Base-by-base conservation (phyloP, 2,888 invertebrate species). In the Ophioninae sp. region DNA sequence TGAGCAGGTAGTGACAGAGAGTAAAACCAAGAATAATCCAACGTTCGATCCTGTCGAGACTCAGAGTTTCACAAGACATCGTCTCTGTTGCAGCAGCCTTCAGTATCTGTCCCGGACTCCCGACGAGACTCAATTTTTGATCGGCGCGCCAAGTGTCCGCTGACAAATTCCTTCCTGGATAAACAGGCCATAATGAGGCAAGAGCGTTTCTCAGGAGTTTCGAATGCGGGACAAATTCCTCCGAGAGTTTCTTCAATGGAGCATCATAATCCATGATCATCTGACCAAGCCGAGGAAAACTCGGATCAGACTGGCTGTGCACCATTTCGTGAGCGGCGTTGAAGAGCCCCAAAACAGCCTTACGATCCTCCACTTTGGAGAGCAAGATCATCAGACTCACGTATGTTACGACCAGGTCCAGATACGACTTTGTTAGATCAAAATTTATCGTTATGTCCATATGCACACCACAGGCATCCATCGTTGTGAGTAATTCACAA, bases 241-340 rank as follows among this genome's bases (percentile, higher is more conserved):
- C 99, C 0, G 98, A 96, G 0, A 99, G 94, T 91, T 99, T 99
- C 91, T 97, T 98, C 83, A 99, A 93, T 0, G 99, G 99, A 62
- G 97, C 95, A 93, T 99, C 99, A 93, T 99, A 99, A 91, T 99
- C 99, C 88, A 99, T 96, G 85, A 99, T 99, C 96, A 99, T 96
- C 93, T 98, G 99, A 0, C 99, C 99, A 70, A 99, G 94, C 17
- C 99, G 95, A 6, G 99, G 99, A 93, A 99, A 99, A 90, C 97
- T 98, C 20, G 96, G 95, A 93, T 98, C 98, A 77, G 97, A 96
- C 90, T 97, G 97, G 88, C 96, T 97, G 91, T 99, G 96, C 39
- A 98, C 97, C 95, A 99, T 96, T 94, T 99, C 99, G 94, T 98
- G 97, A 5, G 99, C 99, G 64, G 98, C 98, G 94, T 99, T 99